Evolutionary conservation across 2,113 vertebrate genomes (phyloP).

Genomic region (Oreochromis niloticus): DNA sequence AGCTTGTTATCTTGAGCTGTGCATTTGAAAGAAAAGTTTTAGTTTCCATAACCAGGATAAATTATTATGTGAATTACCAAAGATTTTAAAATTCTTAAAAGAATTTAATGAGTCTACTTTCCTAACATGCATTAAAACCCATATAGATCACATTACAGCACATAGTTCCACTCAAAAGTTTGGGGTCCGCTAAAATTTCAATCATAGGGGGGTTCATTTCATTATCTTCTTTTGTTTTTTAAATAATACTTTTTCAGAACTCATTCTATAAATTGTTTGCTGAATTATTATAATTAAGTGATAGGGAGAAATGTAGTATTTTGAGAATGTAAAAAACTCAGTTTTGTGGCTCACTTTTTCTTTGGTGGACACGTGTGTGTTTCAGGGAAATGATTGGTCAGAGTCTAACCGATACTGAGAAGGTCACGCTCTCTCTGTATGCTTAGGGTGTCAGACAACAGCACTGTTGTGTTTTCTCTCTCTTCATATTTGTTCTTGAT

Average conservation of each 20-base stretch:
- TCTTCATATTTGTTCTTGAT: slow-evolving; percentile 50
- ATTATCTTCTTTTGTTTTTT: neutral
- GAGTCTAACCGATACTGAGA: slow-evolving; percentile 41
- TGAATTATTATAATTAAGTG: neutral
- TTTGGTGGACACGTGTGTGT: neutral
- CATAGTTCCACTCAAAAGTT: neutral
- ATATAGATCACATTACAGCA: neutral
- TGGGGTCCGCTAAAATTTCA: neutral
- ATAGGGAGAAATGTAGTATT: neutral
- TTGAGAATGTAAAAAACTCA: neutral
- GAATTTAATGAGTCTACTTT: neutral
- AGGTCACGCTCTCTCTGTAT: slow-evolving; percentile 33
- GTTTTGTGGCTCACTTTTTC: neutral
- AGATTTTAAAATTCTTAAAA: neutral
- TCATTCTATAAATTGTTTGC: neutral
- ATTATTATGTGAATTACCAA: neutral
- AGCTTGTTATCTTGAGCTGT: neutral
- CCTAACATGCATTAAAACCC: neutral
- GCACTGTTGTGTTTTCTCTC: slow-evolving; percentile 5
- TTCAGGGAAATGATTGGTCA: neutral
- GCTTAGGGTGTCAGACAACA: slow-evolving; percentile 45
- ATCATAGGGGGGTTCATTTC: neutral
- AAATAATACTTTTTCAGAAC: neutral
- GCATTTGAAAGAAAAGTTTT: neutral
- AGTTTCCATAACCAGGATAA: neutral